Percentiles rank a stretch among this genome's conserved stretches.
Conservation (phyloP, 2,797 vertebrate species). For the Danio kyathit region DNA sequence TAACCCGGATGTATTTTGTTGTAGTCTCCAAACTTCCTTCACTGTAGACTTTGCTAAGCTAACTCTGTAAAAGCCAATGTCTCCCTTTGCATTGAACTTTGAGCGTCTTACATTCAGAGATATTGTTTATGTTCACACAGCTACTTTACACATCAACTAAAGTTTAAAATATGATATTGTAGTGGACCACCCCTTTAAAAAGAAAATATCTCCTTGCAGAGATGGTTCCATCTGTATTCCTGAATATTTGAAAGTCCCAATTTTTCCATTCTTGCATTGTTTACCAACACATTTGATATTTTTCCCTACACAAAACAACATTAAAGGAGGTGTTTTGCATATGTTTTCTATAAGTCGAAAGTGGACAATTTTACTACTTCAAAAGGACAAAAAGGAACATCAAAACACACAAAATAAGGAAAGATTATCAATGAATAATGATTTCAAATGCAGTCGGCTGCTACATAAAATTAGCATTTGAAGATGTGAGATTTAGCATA, state of each 20-base stretch:
- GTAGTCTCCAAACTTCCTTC: too few relatives aligned
- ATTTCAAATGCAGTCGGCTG: background rate
- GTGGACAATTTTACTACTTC: background rate
- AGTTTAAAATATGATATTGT: too few relatives aligned
- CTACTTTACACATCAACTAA: too few relatives aligned
- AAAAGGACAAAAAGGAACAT: conserved; percentile 1
- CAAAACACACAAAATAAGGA: background rate
- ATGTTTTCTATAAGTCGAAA: background rate
- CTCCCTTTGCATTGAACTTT: too few relatives aligned
- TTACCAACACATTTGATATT: background rate
- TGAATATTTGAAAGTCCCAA: background rate
- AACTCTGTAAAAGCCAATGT: too few relatives aligned
- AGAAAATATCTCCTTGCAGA: background rate
- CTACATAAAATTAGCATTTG: background rate
- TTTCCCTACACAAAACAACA: background rate
- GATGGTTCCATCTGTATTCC: too few relatives aligned
- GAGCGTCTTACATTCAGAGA: too few relatives aligned
- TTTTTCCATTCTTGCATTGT: background rate
- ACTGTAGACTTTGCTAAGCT: too few relatives aligned
- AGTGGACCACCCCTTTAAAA: background rate
- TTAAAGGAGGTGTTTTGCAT: background rate
- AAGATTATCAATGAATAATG: background rate
- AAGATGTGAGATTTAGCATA: background rate
- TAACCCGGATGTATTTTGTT: too few relatives aligned
- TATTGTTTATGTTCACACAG: too few relatives aligned